phyloP scores from a whole-genome alignment of 1,140 invertebrate genomes.

The Paraescarpia echinospica region DNA sequence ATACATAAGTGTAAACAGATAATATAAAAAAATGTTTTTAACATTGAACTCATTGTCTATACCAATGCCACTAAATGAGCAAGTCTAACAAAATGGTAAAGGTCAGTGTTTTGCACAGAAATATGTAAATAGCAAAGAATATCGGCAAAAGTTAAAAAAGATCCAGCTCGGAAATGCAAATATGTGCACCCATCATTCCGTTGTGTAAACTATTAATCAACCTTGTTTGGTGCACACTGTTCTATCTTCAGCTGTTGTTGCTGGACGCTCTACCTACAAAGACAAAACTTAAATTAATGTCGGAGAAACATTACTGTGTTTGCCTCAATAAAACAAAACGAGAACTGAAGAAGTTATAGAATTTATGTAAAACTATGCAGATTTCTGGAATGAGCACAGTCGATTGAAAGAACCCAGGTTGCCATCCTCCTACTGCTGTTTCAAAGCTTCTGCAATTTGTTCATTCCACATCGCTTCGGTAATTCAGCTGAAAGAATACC shows the following conservation, averaged over 20 bases:
- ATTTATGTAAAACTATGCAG: background rate
- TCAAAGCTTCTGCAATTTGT: too few relatives aligned
- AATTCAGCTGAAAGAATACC: too few relatives aligned
- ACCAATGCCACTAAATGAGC: background rate
- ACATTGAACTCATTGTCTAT: background rate
- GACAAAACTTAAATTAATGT: background rate
- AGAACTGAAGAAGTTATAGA: background rate
- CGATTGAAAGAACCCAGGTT: too few relatives aligned
- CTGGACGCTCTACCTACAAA: background rate
- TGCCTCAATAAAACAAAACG: background rate
- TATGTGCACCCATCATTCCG: background rate
- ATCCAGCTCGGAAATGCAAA: background rate
- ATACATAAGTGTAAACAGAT: background rate
- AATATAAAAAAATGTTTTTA: background rate
- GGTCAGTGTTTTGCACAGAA: background rate
- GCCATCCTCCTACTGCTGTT: too few relatives aligned
- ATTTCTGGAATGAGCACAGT: background rate
- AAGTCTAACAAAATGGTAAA: background rate
- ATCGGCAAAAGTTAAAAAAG: background rate
- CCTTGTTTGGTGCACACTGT: background rate
- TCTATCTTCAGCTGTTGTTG: background rate
- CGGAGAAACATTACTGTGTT: background rate
- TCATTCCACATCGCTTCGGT: too few relatives aligned
- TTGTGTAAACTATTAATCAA: background rate
- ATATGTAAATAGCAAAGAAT: background rate